A percentile compares a stretch with the other conserved stretches of the same genome.
Evolutionary conservation across 2,888 invertebrate genomes (phyloP).

Genomic region (Agapetus fuscipes): DNA sequence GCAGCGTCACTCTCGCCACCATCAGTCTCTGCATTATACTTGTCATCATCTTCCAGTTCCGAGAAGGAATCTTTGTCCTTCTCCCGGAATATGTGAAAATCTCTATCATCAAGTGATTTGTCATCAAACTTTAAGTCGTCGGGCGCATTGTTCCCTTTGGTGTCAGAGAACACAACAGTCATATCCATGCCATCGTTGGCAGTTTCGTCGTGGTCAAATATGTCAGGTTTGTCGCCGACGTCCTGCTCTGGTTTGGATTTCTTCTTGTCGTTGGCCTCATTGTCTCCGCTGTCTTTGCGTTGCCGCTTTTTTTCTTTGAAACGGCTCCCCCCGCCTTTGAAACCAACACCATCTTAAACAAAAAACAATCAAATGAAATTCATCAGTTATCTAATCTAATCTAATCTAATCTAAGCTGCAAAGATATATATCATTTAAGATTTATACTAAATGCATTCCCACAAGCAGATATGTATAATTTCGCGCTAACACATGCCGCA

Average conservation of each 20-base stretch:
- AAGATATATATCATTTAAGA: too few species aligned
- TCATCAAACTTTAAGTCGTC: slow-evolving; percentile 27
- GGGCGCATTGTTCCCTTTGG: slow-evolving; percentile 25
- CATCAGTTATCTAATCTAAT: not conserved
- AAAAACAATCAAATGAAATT: slow-evolving; percentile 1
- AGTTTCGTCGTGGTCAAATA: slow-evolving; percentile 36
- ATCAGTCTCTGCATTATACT: slow-evolving; percentile 39
- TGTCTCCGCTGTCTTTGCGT: slow-evolving; percentile 49
- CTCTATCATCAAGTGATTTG: slow-evolving; percentile 23
- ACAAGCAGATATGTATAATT: too few species aligned
- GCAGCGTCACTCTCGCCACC: slow-evolving; percentile 37
- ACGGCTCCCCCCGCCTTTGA: slow-evolving; percentile 17
- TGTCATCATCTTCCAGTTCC: slow-evolving; percentile 43
- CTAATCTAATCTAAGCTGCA: too few species aligned
- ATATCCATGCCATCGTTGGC: slow-evolving; percentile 44
- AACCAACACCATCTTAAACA: slow-evolving; percentile 9
- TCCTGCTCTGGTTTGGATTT: slow-evolving; percentile 35
- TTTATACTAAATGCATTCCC: too few species aligned
- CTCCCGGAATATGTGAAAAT: slow-evolving; percentile 23
- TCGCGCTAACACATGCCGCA: too few species aligned
- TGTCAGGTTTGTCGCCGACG: slow-evolving; percentile 27
- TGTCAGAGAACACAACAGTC: slow-evolving; percentile 32
- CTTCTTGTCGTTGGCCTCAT: slow-evolving; percentile 33
- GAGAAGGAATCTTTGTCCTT: slow-evolving; percentile 41
- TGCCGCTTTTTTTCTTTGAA: slow-evolving; percentile 41